These are phyloP conservation scores for Argynnis bischoffii DNA, from an alignment of 2,888 invertebrate genomes.

Conservation along the genomic window DNA sequence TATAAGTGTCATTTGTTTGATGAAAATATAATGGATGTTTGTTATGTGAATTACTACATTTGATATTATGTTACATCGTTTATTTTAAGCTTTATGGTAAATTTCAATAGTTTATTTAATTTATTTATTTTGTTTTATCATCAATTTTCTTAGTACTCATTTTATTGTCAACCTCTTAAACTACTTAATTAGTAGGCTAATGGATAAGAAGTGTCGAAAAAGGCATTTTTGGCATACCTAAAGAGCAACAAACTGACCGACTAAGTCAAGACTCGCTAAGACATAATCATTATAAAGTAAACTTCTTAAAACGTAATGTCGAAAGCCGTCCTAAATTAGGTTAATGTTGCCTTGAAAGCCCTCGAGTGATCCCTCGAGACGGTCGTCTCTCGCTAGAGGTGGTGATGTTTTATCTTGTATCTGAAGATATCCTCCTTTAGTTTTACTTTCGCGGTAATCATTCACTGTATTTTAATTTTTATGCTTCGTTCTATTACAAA, in stretches of 20 bases:
- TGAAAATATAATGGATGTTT: background rate
- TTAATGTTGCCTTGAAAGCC: slow-evolving; percentile 40
- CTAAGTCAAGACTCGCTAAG: background rate
- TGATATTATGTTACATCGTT: too few species aligned
- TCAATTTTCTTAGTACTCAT: too few species aligned
- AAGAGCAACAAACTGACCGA: background rate
- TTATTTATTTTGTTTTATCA: too few species aligned
- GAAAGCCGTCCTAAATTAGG: slow-evolving; percentile 39
- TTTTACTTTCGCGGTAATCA: slow-evolving; percentile 4
- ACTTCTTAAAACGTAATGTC: slow-evolving; percentile 22
- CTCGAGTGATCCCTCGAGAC: slow-evolving; percentile 33
- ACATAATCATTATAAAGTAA: slow-evolving; percentile 13
- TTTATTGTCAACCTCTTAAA: too few species aligned
- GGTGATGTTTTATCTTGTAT: slow-evolving; percentile 25
- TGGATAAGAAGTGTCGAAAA: too few species aligned
- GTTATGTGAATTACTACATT: too few species aligned
- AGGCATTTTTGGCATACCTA: background rate
- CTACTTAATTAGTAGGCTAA: too few species aligned
- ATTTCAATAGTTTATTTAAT: too few species aligned
- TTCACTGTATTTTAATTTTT: slow-evolving; percentile 1
- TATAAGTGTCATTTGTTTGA: background rate
- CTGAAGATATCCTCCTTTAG: slow-evolving; percentile 11
- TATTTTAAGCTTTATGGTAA: too few species aligned
- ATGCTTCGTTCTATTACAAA: background rate
- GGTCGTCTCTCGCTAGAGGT: slow-evolving; percentile 22